Base-by-base conservation (phyloP, 2,113 vertebrate genomes). In the Ameiurus melas region DNA sequence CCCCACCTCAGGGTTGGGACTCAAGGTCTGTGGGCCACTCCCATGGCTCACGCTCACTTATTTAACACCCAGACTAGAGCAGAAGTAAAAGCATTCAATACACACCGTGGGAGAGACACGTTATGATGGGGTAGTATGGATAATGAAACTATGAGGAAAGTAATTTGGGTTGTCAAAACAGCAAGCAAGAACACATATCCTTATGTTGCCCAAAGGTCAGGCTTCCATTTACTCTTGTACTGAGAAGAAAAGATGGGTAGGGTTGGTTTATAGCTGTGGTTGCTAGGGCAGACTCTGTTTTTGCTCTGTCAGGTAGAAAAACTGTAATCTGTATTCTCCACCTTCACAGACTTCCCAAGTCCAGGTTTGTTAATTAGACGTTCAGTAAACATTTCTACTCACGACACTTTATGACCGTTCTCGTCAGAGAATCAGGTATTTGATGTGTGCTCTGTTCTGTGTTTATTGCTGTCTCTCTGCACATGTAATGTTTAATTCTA, bases 1-100 rank as follows among this genome's bases (percentile, higher is more conserved):
- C 87, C 60, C 83, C 83, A 80, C 87, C 83, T 70, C 83, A 85
- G 60, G 87, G 87, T 66, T 53, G 87, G 87, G 82, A 73, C 2
- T 39, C 64, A 2, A 79, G 55, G 8, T 64, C 25, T 33, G 58
- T 13, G 62, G 27, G 71, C 86, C 81, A 84, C 70, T 84, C 82
- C 87, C 71, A 77, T 57, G 39, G 53, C n/a, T 78, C 20, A 53
- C 16, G 33, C 51, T 30, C 25, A 64, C 68, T 85, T 57, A 62
- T 39, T 57, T 20, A 12, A 58, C 16, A 14, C 64, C 25, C 36
- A 7, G 36, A 9, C 3, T 58, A 30, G 30, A 39, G 20, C 36
- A 71, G 33, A 66, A 71, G 19, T 62, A 62, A 14, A 8, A 58
- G n/a, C 1, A 60, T 51, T 22, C 5, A 83, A 16, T 70, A 25